Conservation (phyloP, 2,113 vertebrate species). For the Corvus moneduloides region DNA sequence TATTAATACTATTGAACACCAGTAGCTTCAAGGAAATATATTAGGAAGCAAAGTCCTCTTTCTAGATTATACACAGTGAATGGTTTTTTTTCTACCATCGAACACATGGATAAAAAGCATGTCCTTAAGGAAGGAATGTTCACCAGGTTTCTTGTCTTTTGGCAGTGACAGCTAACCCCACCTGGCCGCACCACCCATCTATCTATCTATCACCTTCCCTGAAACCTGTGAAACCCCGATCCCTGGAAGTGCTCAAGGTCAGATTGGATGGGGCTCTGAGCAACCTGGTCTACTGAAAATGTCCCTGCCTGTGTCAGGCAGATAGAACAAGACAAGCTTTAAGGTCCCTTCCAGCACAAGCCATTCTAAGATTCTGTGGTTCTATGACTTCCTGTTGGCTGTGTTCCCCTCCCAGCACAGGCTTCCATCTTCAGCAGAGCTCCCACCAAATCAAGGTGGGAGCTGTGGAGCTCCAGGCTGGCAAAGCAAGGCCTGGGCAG, state of each 20-base stretch:
- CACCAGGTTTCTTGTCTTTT: background rate
- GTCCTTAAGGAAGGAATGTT: background rate
- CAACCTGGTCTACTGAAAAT: background rate
- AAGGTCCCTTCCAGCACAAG: background rate
- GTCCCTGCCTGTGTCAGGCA: background rate
- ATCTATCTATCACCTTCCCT: background rate
- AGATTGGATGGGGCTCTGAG: background rate
- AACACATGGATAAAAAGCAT: background rate
- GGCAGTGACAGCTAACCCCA: background rate
- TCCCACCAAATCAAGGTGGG: background rate
- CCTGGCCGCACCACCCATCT: background rate
- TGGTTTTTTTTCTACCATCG: background rate
- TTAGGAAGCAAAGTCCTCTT: background rate
- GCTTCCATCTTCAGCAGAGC: background rate
- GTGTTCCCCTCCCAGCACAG: background rate
- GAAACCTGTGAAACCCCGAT: background rate
- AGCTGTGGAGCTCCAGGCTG: background rate
- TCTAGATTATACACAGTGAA: background rate
- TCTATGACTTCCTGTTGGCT: fast-evolving
- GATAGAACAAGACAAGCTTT: background rate
- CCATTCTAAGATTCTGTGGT: background rate
- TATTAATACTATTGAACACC: background rate
- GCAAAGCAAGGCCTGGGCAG: background rate
- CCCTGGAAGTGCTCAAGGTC: background rate
- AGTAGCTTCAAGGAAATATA: background rate